phyloP scores from a whole-genome alignment of 2,113 vertebrate genomes.

The Alligator sinensis region DNA sequence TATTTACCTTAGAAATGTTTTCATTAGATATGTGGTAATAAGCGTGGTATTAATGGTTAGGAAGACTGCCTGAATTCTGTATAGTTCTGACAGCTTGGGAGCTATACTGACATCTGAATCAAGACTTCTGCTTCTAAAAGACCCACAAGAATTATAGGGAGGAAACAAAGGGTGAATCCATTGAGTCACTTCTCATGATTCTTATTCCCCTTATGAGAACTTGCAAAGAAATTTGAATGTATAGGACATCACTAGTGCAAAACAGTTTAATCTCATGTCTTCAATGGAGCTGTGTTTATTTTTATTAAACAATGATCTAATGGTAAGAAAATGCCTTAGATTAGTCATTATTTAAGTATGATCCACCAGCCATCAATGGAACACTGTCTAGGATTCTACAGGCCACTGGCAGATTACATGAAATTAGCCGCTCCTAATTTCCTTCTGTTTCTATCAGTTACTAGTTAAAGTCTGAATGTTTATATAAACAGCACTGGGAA shows the following conservation, averaged over 20 bases:
- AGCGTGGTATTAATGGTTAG: not conserved
- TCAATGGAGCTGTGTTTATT: not conserved
- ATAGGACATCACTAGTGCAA: not conserved
- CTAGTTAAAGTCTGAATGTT: not conserved
- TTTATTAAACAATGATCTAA: not conserved
- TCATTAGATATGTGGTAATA: accelerated
- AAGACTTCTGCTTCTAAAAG: not conserved
- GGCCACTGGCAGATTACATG: not conserved
- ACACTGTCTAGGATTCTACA: not conserved
- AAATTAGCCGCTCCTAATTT: not conserved
- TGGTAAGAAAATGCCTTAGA: not conserved
- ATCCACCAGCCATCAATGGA: too few relatives aligned
- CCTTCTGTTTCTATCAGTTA: not conserved
- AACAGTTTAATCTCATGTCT: not conserved
- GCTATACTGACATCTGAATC: not conserved
- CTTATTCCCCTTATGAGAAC: not conserved
- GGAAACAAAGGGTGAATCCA: not conserved
- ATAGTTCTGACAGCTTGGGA: not conserved
- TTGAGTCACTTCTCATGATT: not conserved
- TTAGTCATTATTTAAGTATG: not conserved
- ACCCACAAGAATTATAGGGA: not conserved
- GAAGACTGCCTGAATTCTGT: not conserved
- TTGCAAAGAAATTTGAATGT: not conserved
- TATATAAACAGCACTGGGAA: not conserved
- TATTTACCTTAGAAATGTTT: not conserved